Percentiles rank a stretch among this genome's conserved stretches.
phyloP scores from a whole-genome alignment of 2,113 vertebrate species.

The Xenopus borealis region DNA sequence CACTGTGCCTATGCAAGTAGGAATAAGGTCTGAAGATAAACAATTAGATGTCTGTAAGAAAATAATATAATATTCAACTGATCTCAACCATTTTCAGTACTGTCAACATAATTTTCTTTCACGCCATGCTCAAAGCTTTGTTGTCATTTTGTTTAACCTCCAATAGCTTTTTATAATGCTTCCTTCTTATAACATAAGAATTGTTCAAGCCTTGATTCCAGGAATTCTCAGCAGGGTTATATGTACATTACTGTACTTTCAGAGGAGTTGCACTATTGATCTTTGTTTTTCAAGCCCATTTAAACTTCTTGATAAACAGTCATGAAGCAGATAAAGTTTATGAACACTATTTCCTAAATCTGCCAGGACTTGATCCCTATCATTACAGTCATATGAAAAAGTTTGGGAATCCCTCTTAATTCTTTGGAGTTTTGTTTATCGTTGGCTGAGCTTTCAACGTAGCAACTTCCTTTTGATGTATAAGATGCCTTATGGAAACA shows the following conservation, averaged over 20 bases:
- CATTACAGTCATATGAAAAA: too few relatives aligned
- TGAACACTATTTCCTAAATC: too few relatives aligned
- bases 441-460: too few relatives aligned
- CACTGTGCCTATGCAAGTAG: conserved; percentile 1
- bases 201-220: conserved; percentile 10
- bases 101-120: conserved; percentile 12
- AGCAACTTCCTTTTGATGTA: too few relatives aligned
- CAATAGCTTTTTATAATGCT: conserved; percentile 3
- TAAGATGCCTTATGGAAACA: too few relatives aligned
- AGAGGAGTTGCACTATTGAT: neutral
- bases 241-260: too few relatives aligned
- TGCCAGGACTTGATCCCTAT: too few relatives aligned
- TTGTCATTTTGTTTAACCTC: conserved; percentile 17
- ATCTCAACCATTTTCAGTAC: conserved; percentile 9
- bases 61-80: neutral
- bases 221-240: conserved; percentile 5
- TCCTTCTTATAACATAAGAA: neutral
- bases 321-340: conserved; percentile 10
- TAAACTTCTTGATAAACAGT: conserved; percentile 16
- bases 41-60: conserved; percentile 2
- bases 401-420: too few relatives aligned
- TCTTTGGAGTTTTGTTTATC: too few relatives aligned
- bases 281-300: neutral
- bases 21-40: conserved; percentile 5
- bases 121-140: neutral